These are phyloP conservation scores for Trachymyrmex cornetzi DNA, from an alignment of 1,140 invertebrate species.

Conservation along the genomic window DNA sequence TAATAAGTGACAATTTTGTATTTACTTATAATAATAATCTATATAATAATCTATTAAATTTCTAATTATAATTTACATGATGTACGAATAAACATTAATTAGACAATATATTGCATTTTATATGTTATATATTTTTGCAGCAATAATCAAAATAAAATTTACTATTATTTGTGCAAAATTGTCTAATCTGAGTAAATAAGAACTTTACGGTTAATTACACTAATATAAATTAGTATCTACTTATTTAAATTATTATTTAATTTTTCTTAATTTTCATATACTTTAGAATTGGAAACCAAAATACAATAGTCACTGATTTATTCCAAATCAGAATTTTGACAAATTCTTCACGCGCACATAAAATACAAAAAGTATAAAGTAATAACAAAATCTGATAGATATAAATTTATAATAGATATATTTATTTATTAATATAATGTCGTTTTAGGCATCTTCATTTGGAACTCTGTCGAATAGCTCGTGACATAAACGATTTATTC, in stretches of 20 bases:
- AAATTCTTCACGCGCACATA: background rate
- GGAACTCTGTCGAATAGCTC: conserved; percentile 37
- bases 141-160: background rate
- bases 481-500: conserved; percentile 21
- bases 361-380: background rate
- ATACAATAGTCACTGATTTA: background rate
- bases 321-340: background rate
- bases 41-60: background rate
- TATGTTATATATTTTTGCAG: background rate
- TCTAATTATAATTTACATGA: too few relatives aligned
- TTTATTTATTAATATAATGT: background rate
- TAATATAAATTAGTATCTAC: background rate
- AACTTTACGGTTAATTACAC: background rate
- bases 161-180: background rate
- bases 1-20: background rate
- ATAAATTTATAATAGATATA: background rate
- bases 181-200: background rate
- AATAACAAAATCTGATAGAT: background rate
- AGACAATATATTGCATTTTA: too few relatives aligned
- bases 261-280: background rate
- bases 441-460: conserved; percentile 29
- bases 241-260: background rate
- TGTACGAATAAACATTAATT: too few relatives aligned
- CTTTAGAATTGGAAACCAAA: background rate
- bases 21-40: background rate